A percentile compares a stretch with the other conserved stretches of the same genome.
phyloP scores from a whole-genome alignment of 2,797 vertebrate genomes.

The Enteromius paludinosus region DNA sequence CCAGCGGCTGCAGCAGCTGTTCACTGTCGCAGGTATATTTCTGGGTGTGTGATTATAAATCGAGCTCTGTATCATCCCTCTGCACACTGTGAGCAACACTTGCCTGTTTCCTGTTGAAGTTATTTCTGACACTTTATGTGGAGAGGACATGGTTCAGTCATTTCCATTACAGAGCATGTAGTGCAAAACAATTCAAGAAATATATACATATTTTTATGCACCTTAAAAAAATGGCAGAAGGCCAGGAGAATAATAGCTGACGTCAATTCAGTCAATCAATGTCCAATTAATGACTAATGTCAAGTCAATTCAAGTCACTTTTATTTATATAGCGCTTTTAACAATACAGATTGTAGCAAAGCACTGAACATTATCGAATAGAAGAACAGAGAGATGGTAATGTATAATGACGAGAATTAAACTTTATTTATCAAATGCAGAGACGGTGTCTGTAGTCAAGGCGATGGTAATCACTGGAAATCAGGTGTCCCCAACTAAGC shows the following conservation, averaged over 20 bases:
- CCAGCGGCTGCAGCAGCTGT: not conserved
- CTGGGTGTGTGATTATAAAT: slow-evolving; percentile 13
- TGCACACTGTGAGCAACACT: slow-evolving; percentile 3
- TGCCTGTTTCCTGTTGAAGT: not conserved
- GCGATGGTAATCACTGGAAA: no score
- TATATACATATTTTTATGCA: not conserved
- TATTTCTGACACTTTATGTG: not conserved
- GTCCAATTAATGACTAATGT: not conserved
- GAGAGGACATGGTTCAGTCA: not conserved
- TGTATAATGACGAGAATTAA: no score
- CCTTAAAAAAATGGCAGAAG: not conserved
- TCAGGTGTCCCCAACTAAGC: no score
- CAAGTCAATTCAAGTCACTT: no score
- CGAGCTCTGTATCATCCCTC: not conserved
- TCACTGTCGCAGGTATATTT: not conserved
- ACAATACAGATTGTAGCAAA: no score
- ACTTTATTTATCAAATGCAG: no score
- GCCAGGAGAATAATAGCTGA: not conserved
- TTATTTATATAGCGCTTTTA: no score
- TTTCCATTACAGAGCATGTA: slow-evolving; percentile 2
- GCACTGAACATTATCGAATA: no score
- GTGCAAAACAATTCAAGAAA: not conserved
- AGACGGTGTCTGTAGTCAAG: no score
- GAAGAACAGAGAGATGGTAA: no score
- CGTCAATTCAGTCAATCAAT: not conserved